A percentile compares a stretch with the other conserved stretches of the same genome.
Evolutionary conservation across 2,113 vertebrate genomes (phyloP).

Genomic region (Orycteropus afer): DNA sequence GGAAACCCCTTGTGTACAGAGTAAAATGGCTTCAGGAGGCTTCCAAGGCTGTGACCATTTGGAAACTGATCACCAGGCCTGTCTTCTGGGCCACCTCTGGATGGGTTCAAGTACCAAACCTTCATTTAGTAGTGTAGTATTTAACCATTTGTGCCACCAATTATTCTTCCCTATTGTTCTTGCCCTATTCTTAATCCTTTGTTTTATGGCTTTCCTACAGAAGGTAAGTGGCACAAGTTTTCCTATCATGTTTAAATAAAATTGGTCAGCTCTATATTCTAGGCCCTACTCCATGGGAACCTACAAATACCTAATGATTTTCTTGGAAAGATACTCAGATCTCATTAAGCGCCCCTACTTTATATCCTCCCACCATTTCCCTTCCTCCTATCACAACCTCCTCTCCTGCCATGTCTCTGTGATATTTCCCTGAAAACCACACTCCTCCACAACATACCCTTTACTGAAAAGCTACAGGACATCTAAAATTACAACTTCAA

Average conservation of each 20-base stretch:
- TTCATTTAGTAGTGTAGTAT: too few species aligned
- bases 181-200: neutral
- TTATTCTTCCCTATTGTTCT: neutral
- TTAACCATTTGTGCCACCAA: too few species aligned
- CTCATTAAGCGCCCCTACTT: neutral
- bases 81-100: neutral
- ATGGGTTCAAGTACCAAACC: neutral
- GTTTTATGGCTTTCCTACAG: neutral
- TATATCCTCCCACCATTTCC: neutral
- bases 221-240: neutral
- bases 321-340: neutral
- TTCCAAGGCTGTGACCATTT: neutral
- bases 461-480: neutral
- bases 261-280: neutral
- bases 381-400: too few species aligned
- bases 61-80: neutral
- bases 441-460: neutral
- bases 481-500: neutral
- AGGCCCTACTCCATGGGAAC: neutral
- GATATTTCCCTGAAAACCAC: neutral
- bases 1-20: neutral
- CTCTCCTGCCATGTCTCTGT: neutral
- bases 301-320: neutral
- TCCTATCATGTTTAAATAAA: neutral
- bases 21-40: neutral